Conservation (phyloP, 2,113 vertebrate species). For the Phaethornis superciliosus region DNA sequence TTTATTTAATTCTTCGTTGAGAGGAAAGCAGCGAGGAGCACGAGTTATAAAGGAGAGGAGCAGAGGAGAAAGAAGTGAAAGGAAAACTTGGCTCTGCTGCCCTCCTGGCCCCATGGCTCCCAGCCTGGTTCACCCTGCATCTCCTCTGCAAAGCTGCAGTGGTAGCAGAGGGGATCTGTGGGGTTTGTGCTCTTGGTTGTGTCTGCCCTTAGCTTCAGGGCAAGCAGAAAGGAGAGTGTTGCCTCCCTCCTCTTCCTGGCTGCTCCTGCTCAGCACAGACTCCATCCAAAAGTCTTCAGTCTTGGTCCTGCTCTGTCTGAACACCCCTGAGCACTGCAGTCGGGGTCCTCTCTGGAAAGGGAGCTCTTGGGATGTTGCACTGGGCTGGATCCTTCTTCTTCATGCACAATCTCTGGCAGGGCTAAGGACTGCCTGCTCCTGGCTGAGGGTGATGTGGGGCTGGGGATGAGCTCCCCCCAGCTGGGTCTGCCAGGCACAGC, state of each 20-base stretch:
- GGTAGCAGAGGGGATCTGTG: not conserved
- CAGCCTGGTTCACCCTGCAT: not conserved
- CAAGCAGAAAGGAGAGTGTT: not conserved
- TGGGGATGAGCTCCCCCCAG: not conserved
- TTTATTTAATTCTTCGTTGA: not conserved
- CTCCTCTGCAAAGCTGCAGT: rapidly evolving
- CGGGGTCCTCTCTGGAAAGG: not conserved
- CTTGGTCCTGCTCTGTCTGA: not conserved
- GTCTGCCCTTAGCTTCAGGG: not conserved
- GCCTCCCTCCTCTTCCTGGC: not conserved
- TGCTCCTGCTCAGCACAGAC: not conserved
- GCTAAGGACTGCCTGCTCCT: not conserved
- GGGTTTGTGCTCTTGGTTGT: not conserved
- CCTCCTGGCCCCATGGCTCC: not conserved
- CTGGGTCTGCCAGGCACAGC: not conserved
- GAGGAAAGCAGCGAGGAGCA: not conserved
- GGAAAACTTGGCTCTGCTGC: not conserved
- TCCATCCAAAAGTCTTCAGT: not conserved
- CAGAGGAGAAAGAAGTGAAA: not conserved
- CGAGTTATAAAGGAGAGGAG: not conserved
- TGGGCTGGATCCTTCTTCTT: not conserved
- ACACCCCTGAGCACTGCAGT: rapidly evolving
- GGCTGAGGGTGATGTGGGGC: not conserved
- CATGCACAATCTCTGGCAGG: rapidly evolving
- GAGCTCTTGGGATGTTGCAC: not conserved